Evolutionary conservation across 2,888 invertebrate genomes (phyloP).

Genomic region (Phortica magna): DNA sequence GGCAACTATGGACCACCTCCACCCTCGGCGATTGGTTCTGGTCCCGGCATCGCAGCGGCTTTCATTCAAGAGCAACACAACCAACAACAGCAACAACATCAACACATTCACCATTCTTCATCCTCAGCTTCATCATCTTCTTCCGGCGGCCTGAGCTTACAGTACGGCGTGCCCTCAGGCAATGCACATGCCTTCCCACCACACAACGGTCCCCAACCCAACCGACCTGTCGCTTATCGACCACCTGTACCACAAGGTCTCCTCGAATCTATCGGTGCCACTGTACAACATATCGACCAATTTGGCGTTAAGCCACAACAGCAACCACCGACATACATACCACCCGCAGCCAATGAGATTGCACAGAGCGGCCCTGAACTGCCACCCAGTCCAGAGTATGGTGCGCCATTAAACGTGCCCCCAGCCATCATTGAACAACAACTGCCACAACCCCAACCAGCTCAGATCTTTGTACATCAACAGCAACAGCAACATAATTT

Average conservation of each 20-base stretch:
- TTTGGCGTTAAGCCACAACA: slow-evolving; percentile 80
- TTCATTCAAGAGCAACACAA: slow-evolving; percentile 42
- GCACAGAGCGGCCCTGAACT: slow-evolving; percentile 54
- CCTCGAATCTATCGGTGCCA: slow-evolving; percentile 83
- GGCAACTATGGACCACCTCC: slow-evolving; percentile 64
- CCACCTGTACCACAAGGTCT: slow-evolving; percentile 87
- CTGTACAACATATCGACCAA: slow-evolving; percentile 82
- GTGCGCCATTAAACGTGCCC: slow-evolving; percentile 56
- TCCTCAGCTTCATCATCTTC: background rate
- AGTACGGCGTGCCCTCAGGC: slow-evolving; percentile 70
- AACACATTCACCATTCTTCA: background rate
- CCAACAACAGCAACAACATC: slow-evolving; percentile 40
- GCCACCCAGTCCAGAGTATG: slow-evolving; percentile 56
- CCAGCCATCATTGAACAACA: slow-evolving; percentile 67
- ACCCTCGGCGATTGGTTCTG: slow-evolving; percentile 44
- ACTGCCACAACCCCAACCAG: slow-evolving; percentile 64
- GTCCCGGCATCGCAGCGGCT: slow-evolving; percentile 27
- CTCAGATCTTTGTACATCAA: slow-evolving; percentile 57
- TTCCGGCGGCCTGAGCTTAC: slow-evolving; percentile 57
- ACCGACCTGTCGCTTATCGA: slow-evolving; percentile 84
- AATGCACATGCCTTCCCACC: slow-evolving; percentile 66
- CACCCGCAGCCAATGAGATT: slow-evolving; percentile 82
- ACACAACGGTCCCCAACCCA: slow-evolving; percentile 67
- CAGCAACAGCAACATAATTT: slow-evolving; percentile 37
- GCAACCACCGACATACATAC: slow-evolving; percentile 81